Conservation (phyloP, 2,888 invertebrate species). For the Podabrus alpinus region DNA sequence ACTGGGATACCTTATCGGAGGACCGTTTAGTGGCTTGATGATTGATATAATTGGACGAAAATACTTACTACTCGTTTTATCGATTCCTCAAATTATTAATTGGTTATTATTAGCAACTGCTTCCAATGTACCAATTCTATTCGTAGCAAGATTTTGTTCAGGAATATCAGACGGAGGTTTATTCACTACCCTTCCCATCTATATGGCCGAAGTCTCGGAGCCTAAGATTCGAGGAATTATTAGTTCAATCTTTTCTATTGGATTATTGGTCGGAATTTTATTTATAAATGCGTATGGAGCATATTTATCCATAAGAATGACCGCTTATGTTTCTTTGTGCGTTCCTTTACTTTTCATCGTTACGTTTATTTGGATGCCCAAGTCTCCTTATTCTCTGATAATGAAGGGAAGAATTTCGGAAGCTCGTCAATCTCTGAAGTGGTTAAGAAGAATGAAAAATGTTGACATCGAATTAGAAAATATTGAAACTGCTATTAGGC, state of each 20-base stretch:
- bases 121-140: conserved; percentile 4
- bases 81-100: conserved; percentile 40
- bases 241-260: conserved; percentile 29
- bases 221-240: conserved; percentile 33
- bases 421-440: conserved; percentile 38
- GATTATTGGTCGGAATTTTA: conserved; percentile 37
- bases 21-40: conserved; percentile 31
- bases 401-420: conserved; percentile 38
- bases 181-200: conserved; percentile 35
- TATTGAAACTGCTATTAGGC: conserved; percentile 39
- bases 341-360: conserved; percentile 62
- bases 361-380: conserved; percentile 65
- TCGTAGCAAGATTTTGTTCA: conserved; percentile 20
- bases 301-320: conserved; percentile 58
- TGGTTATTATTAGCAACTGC: conserved; percentile 38
- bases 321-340: conserved; percentile 62
- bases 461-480: conserved; percentile 41
- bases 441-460: conserved; percentile 38
- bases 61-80: conserved; percentile 39
- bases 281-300: conserved; percentile 60
- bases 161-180: conserved; percentile 35
- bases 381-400: conserved; percentile 51
- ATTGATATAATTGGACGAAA: conserved; percentile 44
- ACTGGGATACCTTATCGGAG: conserved; percentile 24
- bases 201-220: conserved; percentile 35